Conservation (phyloP, 1,140 invertebrate species). For the Drosophila chauvacae region DNA sequence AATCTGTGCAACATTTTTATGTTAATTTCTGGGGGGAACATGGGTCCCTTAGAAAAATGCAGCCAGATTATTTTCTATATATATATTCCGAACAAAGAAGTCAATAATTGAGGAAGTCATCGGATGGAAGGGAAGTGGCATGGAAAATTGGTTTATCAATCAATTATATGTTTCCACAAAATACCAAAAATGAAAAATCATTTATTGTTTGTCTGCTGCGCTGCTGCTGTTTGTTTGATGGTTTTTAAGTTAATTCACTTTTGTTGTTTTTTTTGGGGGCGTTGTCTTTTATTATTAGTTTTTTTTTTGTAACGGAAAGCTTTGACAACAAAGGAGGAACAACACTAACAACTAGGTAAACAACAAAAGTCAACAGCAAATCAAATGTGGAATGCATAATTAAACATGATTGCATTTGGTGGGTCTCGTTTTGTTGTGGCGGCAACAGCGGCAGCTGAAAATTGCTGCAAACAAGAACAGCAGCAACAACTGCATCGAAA, state of each 20-base stretch:
- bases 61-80: constrained; percentile 32
- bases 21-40: constrained; percentile 54
- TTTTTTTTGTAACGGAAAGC: constrained; percentile 24
- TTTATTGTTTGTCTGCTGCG: constrained; percentile 24
- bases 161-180: constrained; percentile 49
- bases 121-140: constrained; percentile 5
- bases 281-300: constrained; percentile 19
- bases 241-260: constrained; percentile 5
- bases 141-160: constrained; percentile 67
- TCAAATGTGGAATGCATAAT: constrained; percentile 75
- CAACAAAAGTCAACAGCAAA: constrained; percentile 33
- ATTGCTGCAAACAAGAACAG: constrained; percentile 28
- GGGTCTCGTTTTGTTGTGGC: constrained; percentile 32
- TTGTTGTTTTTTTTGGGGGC: constrained; percentile 32
- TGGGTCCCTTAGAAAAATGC: constrained; percentile 34
- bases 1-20: constrained; percentile 72
- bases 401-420: constrained; percentile 72
- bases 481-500: constrained; percentile 45
- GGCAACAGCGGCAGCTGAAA: constrained; percentile 31
- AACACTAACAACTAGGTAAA: constrained; percentile 9
- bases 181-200: constrained; percentile 26
- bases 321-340: constrained; percentile 17
- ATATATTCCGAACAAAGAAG: constrained; percentile 28
- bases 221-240: constrained; percentile 24
- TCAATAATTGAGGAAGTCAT: constrained; percentile 27